Conservation (phyloP, 1,140 invertebrate species). For the Diabrotica undecimpunctata region DNA sequence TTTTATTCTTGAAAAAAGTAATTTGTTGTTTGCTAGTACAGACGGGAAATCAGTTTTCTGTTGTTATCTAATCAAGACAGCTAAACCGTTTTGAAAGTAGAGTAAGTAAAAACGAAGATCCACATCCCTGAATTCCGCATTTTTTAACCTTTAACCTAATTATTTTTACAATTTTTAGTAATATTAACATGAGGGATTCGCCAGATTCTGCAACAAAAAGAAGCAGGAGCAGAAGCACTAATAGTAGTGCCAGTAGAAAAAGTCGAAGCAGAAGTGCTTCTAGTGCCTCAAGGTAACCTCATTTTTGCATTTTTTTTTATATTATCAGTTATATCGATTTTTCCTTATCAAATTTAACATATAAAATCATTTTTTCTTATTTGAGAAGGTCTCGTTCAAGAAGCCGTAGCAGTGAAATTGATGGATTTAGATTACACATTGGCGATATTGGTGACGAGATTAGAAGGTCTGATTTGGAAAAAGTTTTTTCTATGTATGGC, state of each 20-base stretch:
- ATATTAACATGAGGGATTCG: slow-evolving; percentile 9
- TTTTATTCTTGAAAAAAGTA: no score
- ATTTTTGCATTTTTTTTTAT: slow-evolving; percentile 1
- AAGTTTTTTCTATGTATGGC: slow-evolving; percentile 64
- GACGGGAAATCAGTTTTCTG: no score
- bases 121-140: no score
- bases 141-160: no score
- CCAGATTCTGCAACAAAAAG: slow-evolving; percentile 7
- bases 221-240: slow-evolving; percentile 15
- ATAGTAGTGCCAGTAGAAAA: slow-evolving; percentile 12
- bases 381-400: slow-evolving; percentile 39
- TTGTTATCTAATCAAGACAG: no score
- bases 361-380: no score
- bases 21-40: no score
- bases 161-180: no score
- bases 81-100: no score
- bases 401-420: slow-evolving; percentile 43
- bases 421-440: slow-evolving; percentile 49
- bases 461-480: slow-evolving; percentile 55
- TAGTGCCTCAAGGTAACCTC: slow-evolving; percentile 13
- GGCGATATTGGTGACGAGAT: slow-evolving; percentile 52
- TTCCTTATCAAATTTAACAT: not conserved
- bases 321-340: not conserved
- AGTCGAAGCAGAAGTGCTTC: slow-evolving; percentile 11
- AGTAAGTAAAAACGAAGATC: no score